Conservation (phyloP, 37 sponge, comb jelly and placozoan genomes). For the Hexactinellida sp. region DNA sequence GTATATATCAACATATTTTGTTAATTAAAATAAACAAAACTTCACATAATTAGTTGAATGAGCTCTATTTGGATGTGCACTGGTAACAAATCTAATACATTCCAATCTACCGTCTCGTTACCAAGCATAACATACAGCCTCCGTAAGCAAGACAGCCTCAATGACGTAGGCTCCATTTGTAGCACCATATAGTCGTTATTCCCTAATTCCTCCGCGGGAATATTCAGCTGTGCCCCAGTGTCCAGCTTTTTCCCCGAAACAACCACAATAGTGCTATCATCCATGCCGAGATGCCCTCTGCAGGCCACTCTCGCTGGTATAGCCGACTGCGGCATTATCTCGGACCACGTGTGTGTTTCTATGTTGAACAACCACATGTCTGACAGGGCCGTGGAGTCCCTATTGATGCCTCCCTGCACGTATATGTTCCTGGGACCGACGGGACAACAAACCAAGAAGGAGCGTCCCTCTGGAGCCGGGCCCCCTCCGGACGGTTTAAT, state of each 20-base stretch:
- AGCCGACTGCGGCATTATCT: not conserved
- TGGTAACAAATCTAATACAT: too few species aligned
- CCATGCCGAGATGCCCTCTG: not conserved
- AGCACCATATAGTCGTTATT: not conserved
- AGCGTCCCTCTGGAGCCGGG: not conserved
- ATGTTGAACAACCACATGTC: constrained; percentile 7
- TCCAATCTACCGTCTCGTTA: not conserved
- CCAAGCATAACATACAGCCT: not conserved
- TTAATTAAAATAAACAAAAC: too few species aligned
- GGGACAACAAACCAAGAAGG: not conserved
- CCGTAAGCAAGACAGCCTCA: not conserved
- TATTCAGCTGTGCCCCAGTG: not conserved
- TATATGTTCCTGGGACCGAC: not conserved
- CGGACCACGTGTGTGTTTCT: not conserved
- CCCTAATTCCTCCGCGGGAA: not conserved
- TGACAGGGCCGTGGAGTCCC: not conserved
- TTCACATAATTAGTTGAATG: too few species aligned
- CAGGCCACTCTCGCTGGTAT: not conserved
- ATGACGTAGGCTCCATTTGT: not conserved
- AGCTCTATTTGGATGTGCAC: too few species aligned
- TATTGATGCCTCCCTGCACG: not conserved
- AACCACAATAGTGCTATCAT: not conserved
- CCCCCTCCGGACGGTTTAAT: not conserved
- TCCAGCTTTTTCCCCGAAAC: not conserved
- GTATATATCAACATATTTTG: too few species aligned